Percentiles rank a stretch among this genome's conserved stretches.
Conservation (phyloP, 2,888 invertebrate species). For the Cyrtodaria siliqua region DNA sequence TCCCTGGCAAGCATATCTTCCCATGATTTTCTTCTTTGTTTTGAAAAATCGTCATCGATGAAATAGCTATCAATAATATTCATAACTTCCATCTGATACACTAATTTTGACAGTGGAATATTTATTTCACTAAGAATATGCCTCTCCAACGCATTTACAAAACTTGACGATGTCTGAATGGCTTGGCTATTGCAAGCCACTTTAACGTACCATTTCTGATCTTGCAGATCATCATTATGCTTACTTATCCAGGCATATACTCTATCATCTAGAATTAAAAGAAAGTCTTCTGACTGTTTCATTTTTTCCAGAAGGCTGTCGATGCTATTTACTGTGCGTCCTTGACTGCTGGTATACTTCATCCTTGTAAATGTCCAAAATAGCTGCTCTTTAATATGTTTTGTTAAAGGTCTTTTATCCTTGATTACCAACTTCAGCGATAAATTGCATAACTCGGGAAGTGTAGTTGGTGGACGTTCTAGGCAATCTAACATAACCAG, state of each 20-base stretch:
- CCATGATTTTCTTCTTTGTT: constrained; percentile 31
- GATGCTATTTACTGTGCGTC: constrained; percentile 51
- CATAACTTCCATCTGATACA: constrained; percentile 50
- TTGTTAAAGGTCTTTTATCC: constrained; percentile 32
- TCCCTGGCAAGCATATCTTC: constrained; percentile 18
- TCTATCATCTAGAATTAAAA: constrained; percentile 13
- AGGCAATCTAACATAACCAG: constrained; percentile 61
- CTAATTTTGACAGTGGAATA: constrained; percentile 52
- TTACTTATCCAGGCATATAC: constrained; percentile 7
- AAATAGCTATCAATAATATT: constrained; percentile 55
- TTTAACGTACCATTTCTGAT: constrained; percentile 43
- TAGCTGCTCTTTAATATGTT: constrained; percentile 55
- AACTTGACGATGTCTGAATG: constrained; percentile 36
- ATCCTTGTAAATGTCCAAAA: constrained; percentile 69
- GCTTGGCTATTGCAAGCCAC: constrained; percentile 52
- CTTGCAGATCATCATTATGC: background rate
- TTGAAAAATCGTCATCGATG: constrained; percentile 21
- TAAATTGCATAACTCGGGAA: constrained; percentile 30
- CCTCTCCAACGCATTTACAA: constrained; percentile 55
- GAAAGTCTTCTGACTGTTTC: constrained; percentile 10
- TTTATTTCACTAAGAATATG: constrained; percentile 43
- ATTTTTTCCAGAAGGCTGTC: constrained; percentile 37
- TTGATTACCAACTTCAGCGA: constrained; percentile 42
- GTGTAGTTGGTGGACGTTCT: constrained; percentile 30
- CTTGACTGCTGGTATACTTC: constrained; percentile 35